Percentiles rank a stretch among this genome's conserved stretches.
phyloP scores from a whole-genome alignment of 2,113 vertebrate species.

The Ellobius talpinus region DNA sequence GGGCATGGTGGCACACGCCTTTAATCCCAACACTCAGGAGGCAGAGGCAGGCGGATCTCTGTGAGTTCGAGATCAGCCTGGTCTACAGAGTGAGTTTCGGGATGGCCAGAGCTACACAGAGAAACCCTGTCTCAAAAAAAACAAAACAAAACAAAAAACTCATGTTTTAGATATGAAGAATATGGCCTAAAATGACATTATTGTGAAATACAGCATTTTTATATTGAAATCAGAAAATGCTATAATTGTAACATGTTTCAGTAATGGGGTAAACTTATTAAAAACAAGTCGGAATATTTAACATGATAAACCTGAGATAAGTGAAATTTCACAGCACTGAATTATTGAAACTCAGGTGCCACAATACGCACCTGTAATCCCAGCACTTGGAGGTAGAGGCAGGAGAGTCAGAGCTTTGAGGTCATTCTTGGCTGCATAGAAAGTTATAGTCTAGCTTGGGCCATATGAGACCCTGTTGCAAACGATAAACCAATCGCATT shows the following conservation, averaged over 20 bases:
- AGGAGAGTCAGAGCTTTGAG: neutral
- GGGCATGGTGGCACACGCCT: neutral
- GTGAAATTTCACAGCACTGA: constrained; percentile 29
- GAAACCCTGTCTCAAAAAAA: neutral
- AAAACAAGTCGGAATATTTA: neutral
- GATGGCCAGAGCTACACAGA: neutral
- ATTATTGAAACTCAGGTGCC: neutral
- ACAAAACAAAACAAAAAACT: too few relatives aligned
- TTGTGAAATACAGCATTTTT: neutral
- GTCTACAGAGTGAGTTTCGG: neutral
- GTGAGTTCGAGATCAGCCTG: neutral
- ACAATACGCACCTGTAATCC: too few relatives aligned
- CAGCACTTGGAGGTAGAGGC: neutral
- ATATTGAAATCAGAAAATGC: constrained; percentile 15
- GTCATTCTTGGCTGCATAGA: neutral
- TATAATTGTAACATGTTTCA: neutral
- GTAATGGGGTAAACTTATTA: neutral
- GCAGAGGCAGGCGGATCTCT: neutral
- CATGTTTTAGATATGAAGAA: constrained; percentile 1
- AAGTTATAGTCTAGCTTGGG: neutral
- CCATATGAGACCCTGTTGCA: neutral
- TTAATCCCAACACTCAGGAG: neutral
- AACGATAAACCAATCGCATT: neutral
- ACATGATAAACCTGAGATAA: neutral
- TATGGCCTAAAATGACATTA: neutral